These are phyloP conservation scores for Acanthosepion esculentum DNA, from an alignment of 2,888 invertebrate genomes.

Conservation along the genomic window DNA sequence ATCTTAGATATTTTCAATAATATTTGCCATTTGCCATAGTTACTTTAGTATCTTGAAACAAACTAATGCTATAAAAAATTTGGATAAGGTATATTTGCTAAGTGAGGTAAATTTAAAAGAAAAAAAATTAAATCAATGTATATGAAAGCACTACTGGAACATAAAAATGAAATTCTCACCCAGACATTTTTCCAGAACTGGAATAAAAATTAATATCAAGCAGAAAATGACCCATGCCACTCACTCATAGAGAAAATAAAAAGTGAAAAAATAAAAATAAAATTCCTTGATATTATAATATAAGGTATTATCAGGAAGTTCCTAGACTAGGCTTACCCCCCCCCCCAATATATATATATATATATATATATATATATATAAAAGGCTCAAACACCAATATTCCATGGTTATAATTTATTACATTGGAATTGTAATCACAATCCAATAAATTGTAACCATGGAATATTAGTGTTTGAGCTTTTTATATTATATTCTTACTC, in stretches of 20 bases:
- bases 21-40: not conserved
- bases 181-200: not conserved
- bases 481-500: too few species aligned
- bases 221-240: not conserved
- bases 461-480: too few species aligned
- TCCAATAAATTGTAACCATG: too few species aligned
- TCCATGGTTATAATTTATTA: too few species aligned
- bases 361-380: too few species aligned
- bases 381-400: too few species aligned
- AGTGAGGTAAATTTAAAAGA: not conserved
- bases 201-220: not conserved
- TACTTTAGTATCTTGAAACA: not conserved
- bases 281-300: not conserved
- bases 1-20: not conserved
- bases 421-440: too few species aligned
- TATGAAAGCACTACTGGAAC: not conserved
- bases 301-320: not conserved
- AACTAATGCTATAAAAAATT: not conserved
- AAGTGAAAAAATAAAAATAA: not conserved
- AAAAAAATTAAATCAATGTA: not conserved
- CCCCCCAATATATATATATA: too few species aligned
- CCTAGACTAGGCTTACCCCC: too few species aligned
- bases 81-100: not conserved
- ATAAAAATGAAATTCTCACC: conserved; percentile 1
- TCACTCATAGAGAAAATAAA: not conserved